phyloP scores from a whole-genome alignment of 2,888 invertebrate genomes.

The Morinoia aosen region DNA sequence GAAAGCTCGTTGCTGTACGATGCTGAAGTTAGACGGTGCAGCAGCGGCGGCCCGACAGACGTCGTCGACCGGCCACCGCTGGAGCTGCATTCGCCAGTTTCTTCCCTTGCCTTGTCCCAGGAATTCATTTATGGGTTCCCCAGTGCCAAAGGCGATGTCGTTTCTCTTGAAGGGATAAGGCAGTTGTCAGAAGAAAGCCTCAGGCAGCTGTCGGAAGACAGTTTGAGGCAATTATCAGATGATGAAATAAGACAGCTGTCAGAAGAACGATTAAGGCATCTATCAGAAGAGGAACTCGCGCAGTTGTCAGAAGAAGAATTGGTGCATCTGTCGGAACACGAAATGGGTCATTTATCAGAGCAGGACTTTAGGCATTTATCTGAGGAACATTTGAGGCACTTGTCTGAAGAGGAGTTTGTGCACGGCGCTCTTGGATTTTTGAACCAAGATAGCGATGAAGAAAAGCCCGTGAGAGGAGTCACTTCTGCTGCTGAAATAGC shows the following conservation, averaged over 20 bases:
- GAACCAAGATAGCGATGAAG: background rate
- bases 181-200: background rate
- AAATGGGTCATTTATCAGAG: too few species aligned
- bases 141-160: background rate
- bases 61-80: constrained; percentile 55
- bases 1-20: background rate
- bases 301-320: background rate
- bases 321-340: too few species aligned
- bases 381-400: background rate
- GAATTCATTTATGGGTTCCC: constrained; percentile 2
- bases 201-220: background rate
- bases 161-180: background rate
- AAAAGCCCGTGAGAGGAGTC: background rate
- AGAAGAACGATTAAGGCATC: background rate
- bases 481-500: constrained; percentile 73
- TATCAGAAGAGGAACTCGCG: background rate
- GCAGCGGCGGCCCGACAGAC: constrained; percentile 41
- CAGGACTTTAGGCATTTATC: too few species aligned
- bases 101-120: constrained; percentile 47
- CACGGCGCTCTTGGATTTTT: background rate
- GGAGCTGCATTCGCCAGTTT: constrained; percentile 70
- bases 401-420: background rate
- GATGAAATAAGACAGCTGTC: background rate
- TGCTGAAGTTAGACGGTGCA: background rate
- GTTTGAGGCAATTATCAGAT: background rate